Conservation (phyloP, 2,797 vertebrate genomes). For the Lepidocolaptes lacrymiger region DNA sequence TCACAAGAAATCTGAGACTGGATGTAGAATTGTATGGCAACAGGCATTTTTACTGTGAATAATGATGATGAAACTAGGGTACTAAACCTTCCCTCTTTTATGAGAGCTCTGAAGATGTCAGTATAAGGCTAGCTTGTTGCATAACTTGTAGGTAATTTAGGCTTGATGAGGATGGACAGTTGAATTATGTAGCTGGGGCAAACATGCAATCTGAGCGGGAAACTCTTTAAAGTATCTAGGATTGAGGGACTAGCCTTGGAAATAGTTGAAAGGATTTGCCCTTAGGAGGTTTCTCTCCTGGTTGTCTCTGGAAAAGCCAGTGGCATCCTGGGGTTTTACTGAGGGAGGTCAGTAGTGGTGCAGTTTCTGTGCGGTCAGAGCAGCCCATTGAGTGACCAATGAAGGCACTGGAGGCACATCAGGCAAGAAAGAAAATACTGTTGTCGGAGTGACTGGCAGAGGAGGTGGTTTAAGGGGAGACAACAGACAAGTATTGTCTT, state of each 20-base stretch:
- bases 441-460: background rate
- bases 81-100: background rate
- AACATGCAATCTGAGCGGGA: background rate
- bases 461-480: slow-evolving; percentile 8
- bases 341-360: background rate
- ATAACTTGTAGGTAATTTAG: slow-evolving; percentile 8
- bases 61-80: background rate
- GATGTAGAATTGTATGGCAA: background rate
- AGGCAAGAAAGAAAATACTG: slow-evolving; percentile 40
- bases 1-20: background rate
- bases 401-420: background rate
- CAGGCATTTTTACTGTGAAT: background rate
- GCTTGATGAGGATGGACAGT: background rate
- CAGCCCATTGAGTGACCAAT: background rate
- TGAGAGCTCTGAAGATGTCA: background rate
- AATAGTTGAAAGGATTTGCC: slow-evolving; percentile 10
- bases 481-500: slow-evolving; percentile 55
- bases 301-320: background rate
- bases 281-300: background rate
- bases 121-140: background rate
- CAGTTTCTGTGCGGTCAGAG: background rate
- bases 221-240: background rate
- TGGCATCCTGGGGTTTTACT: background rate
- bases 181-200: background rate
- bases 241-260: background rate